These are phyloP conservation scores for Dipodomys spectabilis DNA, from an alignment of 2,113 vertebrate species.

Conservation along the genomic window DNA sequence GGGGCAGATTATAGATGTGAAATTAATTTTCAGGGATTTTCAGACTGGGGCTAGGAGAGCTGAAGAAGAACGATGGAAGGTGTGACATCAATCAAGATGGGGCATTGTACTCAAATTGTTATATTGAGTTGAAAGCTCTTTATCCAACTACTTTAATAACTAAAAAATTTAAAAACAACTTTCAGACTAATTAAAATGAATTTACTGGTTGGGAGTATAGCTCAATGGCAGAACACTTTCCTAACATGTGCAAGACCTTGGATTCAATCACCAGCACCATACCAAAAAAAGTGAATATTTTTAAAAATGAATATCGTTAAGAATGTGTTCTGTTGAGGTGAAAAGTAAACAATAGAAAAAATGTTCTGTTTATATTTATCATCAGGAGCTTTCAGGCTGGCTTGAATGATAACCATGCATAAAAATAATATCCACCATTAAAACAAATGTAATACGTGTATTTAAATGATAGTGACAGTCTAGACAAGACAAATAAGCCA, in stretches of 20 bases:
- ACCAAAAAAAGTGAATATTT: not conserved
- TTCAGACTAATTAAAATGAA: too few species aligned
- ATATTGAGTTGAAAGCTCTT: too few species aligned
- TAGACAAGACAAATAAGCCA: conserved; percentile 29
- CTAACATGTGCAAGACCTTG: too few species aligned
- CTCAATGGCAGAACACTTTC: too few species aligned
- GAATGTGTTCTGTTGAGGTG: conserved; percentile 21
- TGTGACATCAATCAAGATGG: too few species aligned
- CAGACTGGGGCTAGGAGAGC: conserved; percentile 7
- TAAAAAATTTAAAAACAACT: too few species aligned
- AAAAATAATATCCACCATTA: not conserved
- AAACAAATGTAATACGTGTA: not conserved
- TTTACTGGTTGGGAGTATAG: too few species aligned
- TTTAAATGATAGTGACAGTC: conserved; percentile 7
- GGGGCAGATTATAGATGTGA: conserved; percentile 9
- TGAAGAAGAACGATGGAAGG: not conserved
- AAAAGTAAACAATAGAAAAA: not conserved
- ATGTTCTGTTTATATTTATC: not conserved
- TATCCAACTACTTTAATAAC: too few species aligned
- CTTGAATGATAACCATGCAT: not conserved
- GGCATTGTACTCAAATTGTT: too few species aligned
- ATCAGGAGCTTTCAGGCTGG: conserved; percentile 11
- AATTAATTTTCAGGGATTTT: conserved; percentile 69
- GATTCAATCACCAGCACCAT: too few species aligned
- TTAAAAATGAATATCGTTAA: not conserved